These are phyloP conservation scores for Geotrypetes seraphini DNA, from an alignment of 2,797 vertebrate genomes.

Conservation along the genomic window DNA sequence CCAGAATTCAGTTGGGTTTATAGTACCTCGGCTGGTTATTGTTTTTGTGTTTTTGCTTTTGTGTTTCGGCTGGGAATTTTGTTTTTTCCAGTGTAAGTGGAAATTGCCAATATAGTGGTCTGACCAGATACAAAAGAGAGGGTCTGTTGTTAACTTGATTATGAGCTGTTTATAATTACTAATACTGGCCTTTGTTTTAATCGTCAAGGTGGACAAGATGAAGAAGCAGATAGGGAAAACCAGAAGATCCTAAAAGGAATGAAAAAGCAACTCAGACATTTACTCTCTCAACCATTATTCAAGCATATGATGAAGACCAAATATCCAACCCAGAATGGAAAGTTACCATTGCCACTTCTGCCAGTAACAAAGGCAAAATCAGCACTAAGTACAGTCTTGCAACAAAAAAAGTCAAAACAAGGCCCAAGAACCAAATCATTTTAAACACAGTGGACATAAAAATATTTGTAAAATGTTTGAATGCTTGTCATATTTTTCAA, in stretches of 20 bases:
- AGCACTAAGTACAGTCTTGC: constrained; percentile 60
- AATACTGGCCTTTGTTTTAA: no score
- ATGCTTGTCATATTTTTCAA: no score
- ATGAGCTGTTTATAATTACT: neutral
- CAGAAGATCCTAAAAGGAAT: constrained; percentile 75
- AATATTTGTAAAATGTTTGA: no score
- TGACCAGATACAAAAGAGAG: no score
- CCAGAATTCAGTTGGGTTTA: no score
- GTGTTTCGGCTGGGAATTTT: no score
- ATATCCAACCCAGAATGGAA: constrained; percentile 89
- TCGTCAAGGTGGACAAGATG: constrained; percentile 54
- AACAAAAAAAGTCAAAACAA: constrained; percentile 30
- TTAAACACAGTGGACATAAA: no score
- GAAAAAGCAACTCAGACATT: constrained; percentile 78
- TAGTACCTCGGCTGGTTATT: no score
- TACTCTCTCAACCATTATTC: constrained; percentile 76
- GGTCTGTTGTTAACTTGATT: no score
- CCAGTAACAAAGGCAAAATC: constrained; percentile 40
- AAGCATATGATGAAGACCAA: constrained; percentile 72
- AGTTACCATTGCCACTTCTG: constrained; percentile 45
- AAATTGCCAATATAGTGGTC: no score
- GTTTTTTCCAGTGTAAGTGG: no score
- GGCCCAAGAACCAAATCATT: constrained; percentile 13
- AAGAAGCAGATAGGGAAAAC: constrained; percentile 66
- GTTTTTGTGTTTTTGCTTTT: no score